Percentiles rank a stretch among this genome's conserved stretches.
phyloP scores from a whole-genome alignment of 2,888 invertebrate genomes.

The Ophonus ardosiacus region DNA sequence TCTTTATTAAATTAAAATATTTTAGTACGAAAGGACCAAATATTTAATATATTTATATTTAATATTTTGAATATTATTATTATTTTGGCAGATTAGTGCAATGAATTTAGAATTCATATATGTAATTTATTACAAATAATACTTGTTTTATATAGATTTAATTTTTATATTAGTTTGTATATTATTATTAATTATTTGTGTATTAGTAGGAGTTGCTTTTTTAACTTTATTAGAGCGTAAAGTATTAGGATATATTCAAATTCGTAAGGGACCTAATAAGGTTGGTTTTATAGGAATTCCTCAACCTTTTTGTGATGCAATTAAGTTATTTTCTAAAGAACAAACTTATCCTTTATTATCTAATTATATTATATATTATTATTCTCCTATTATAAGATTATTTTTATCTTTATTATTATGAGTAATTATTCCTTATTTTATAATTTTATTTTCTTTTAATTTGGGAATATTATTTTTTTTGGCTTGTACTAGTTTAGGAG shows the following conservation, averaged over 20 bases:
- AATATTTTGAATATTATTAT: constrained; percentile 58
- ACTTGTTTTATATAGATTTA: constrained; percentile 72
- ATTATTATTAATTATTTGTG: constrained; percentile 78
- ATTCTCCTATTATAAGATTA: constrained; percentile 80
- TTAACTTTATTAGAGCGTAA: constrained; percentile 80
- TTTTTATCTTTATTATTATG: constrained; percentile 80
- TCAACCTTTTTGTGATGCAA: constrained; percentile 79
- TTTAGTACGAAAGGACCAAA: constrained; percentile 89
- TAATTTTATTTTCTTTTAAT: constrained; percentile 78
- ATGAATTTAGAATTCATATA: constrained; percentile 85
- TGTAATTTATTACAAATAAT: constrained; percentile 80
- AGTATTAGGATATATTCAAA: constrained; percentile 84
- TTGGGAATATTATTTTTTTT: constrained; percentile 72
- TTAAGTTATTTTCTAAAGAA: too few species aligned
- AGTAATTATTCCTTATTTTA: constrained; percentile 79
- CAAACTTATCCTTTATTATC: too few species aligned
- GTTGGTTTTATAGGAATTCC: constrained; percentile 80
- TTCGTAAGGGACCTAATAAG: constrained; percentile 87
- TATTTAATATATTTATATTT: constrained; percentile 68
- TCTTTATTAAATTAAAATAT: constrained; percentile 79
- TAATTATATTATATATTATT: constrained; percentile 76
- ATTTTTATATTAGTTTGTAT: constrained; percentile 58
- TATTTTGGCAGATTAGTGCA: constrained; percentile 85
- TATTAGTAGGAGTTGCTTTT: constrained; percentile 79
- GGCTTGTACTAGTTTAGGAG: constrained; percentile 79